These are phyloP conservation scores for Thymelicus sylvestris DNA, from an alignment of 2,888 invertebrate genomes.

Conservation along the genomic window DNA sequence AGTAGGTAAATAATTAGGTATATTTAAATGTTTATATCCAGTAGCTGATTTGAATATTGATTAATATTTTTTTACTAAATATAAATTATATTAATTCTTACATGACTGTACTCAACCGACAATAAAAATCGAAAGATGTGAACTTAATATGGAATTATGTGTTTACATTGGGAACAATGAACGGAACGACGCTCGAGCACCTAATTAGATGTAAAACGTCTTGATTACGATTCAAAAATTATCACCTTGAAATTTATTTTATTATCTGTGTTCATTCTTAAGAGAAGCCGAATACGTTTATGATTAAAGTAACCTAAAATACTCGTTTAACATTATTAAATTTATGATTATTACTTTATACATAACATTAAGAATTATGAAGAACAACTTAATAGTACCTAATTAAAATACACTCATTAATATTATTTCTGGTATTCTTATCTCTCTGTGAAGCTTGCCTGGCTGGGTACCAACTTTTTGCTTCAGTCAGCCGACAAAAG, in stretches of 20 bases:
- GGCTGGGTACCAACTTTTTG: too few species aligned
- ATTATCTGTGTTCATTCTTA: constrained; percentile 8
- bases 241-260: constrained; percentile 33
- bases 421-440: too few species aligned
- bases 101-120: constrained; percentile 31
- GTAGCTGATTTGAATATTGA: too few species aligned
- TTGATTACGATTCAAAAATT: constrained; percentile 36
- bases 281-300: background rate
- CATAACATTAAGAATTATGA: background rate
- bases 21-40: too few species aligned
- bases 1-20: too few species aligned
- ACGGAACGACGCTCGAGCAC: constrained; percentile 39
- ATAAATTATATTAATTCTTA: background rate
- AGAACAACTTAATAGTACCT: too few species aligned
- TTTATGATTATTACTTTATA: background rate
- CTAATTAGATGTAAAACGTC: constrained; percentile 45
- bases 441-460: too few species aligned
- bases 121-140: constrained; percentile 49
- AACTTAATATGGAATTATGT: constrained; percentile 55
- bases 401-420: too few species aligned
- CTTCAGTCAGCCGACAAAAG: too few species aligned
- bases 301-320: background rate
- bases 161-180: constrained; percentile 47
- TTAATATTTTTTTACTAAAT: too few species aligned
- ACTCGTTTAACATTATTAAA: background rate